Evolutionary conservation across 2,888 invertebrate genomes (phyloP).

Genomic region (Bugulina stolonifera): DNA sequence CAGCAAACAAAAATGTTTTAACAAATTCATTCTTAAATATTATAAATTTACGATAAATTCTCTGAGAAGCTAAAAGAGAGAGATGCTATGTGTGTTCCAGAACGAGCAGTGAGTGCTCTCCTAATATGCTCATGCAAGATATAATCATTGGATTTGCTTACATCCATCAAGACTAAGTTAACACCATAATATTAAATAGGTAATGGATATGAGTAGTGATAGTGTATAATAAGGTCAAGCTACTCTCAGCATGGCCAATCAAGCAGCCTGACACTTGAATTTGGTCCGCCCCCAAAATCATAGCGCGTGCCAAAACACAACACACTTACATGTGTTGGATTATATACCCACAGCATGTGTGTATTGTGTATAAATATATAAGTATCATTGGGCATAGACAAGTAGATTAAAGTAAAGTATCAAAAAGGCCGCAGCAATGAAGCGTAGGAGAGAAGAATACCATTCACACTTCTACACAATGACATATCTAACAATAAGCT

Average conservation of each 20-base stretch:
- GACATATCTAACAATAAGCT: not conserved
- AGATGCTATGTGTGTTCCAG: no score
- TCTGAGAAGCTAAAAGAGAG: no score
- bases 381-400: slow-evolving; percentile 9
- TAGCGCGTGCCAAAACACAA: slow-evolving; percentile 15
- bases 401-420: slow-evolving; percentile 16
- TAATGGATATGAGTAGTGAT: not conserved
- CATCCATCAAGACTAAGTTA: not conserved
- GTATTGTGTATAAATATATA: not conserved
- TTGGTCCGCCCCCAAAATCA: not conserved
- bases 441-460: not conserved
- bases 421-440: slow-evolving; percentile 6
- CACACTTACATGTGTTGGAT: no score
- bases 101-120: not conserved
- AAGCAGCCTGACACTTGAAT: not conserved
- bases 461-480: not conserved
- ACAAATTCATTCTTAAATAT: not conserved
- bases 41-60: not conserved
- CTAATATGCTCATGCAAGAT: not conserved
- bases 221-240: not conserved
- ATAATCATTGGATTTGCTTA: not conserved
- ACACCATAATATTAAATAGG: not conserved
- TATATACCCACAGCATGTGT: no score
- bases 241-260: not conserved
- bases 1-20: not conserved